Base-by-base conservation (phyloP, 2,888 invertebrate species). In the Melanotus villosus region DNA sequence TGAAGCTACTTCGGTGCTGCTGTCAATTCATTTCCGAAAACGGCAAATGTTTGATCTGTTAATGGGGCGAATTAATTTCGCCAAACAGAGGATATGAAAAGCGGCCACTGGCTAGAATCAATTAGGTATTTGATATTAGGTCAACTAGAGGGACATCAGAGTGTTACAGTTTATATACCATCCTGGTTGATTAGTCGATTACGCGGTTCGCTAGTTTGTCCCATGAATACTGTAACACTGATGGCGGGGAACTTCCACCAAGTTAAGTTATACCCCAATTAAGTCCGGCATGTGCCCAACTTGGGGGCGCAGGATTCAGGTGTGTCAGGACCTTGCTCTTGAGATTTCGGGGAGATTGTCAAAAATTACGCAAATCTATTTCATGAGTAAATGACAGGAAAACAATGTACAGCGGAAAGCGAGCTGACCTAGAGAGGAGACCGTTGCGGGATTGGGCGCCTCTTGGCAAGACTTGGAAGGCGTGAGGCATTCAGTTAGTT, bases 361-460 rank as follows among this genome's bases (percentile, higher is more conserved):
- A 26, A 14, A n/a, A 41, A 65, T 72, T 69, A 73, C 73, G 70
- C 72, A 74, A 72, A 73, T 73, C 72, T 23, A 60, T 62, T 71
- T 58, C 70, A 62, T 69, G 70, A 71, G 69, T 65, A 76, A 73
- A 74, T 73, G 74, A 75, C 71, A 68, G 68, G 71, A 74, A 79
- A 78, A 81, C 79, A 80, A 80, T 79, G 77, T 69, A 47, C 57
- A 58, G 66, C 77, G 76, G 74, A 79, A 78, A 77, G 75, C 77
- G 72, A 76, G 76, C 75, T 82, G 82, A 82, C 82, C 82, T 82
- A 82, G 82, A 82, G 81, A 81, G 80, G 79, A 80, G 77, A 74
- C 75, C 75, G 76, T 75, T 75, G 76, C 75, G 77, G 78, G 78
- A 77, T 78, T 79, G 77, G 80, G 75, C 78, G 79, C 77, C 75